These are phyloP conservation scores for Botrylloides violaceus DNA, from an alignment of 23 tunicate species.

Conservation along the genomic window DNA sequence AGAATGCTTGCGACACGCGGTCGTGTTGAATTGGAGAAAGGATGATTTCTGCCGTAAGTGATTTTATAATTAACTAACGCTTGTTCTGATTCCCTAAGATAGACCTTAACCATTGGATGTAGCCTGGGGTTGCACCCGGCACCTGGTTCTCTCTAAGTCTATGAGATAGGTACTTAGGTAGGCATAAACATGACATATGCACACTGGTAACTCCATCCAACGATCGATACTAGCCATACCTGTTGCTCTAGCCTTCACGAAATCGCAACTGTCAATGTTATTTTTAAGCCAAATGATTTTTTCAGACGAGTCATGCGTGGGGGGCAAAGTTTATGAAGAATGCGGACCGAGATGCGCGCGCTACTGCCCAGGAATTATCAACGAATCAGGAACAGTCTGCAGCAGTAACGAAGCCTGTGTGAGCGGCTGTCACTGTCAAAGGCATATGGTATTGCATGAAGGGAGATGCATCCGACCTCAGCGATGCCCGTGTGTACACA, in stretches of 20 bases:
- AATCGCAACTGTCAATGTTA: too few relatives aligned
- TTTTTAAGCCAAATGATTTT: neutral
- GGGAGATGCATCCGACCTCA: constrained; percentile 46
- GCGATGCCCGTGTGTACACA: constrained; percentile 59
- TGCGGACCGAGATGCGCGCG: constrained; percentile 77
- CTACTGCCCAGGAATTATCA: constrained; percentile 60
- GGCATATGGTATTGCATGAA: constrained; percentile 46
- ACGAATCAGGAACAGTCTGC: constrained; percentile 41
- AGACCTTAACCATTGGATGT: too few relatives aligned
- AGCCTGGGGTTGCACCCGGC: too few relatives aligned
- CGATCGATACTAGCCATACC: too few relatives aligned
- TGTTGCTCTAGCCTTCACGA: too few relatives aligned
- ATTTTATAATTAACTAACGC: too few relatives aligned
- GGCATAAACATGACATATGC: too few relatives aligned
- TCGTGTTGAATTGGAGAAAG: constrained; percentile 71
- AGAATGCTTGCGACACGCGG: constrained; percentile 52
- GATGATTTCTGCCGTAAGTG: constrained; percentile 69
- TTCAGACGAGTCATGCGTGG: constrained; percentile 24
- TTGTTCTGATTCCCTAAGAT: too few relatives aligned
- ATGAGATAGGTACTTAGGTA: too few relatives aligned
- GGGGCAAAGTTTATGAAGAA: constrained; percentile 52
- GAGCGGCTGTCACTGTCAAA: constrained; percentile 83
- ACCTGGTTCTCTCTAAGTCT: too few relatives aligned
- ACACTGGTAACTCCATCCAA: too few relatives aligned
- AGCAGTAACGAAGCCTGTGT: constrained; percentile 47